phyloP scores from a whole-genome alignment of 2,888 invertebrate genomes.

The Cacoxenus indagator region DNA sequence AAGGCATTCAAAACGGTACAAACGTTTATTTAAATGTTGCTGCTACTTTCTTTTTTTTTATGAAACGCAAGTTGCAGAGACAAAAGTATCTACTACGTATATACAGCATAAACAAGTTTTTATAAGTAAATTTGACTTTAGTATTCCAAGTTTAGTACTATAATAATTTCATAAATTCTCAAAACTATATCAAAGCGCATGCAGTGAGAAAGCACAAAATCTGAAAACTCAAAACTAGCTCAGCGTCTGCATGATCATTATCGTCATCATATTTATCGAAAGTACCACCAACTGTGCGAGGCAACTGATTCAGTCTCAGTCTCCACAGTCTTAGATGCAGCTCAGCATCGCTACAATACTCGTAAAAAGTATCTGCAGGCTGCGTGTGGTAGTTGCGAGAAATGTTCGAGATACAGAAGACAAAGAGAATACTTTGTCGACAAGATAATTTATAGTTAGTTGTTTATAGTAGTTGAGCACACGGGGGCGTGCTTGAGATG shows the following conservation, averaged over 20 bases:
- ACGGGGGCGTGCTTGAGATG: neutral
- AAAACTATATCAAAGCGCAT: neutral
- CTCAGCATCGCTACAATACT: too few relatives aligned
- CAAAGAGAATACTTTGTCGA: slow-evolving; percentile 1
- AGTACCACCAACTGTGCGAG: neutral
- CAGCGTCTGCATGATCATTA: neutral
- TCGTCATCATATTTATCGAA: neutral
- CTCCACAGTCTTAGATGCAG: neutral
- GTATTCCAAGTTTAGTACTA: neutral
- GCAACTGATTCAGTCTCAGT: neutral
- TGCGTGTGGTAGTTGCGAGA: slow-evolving; percentile 3
- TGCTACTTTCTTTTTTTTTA: neutral
- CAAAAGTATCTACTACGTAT: neutral
- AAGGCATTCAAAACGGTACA: neutral
- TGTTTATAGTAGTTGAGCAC: neutral
- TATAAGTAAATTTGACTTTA: too few relatives aligned
- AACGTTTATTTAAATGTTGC: slow-evolving; percentile 7
- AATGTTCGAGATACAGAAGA: neutral
- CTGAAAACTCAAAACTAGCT: neutral
- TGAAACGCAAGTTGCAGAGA: neutral
- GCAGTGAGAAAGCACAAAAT: neutral
- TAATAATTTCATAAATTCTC: neutral
- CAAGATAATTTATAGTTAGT: neutral
- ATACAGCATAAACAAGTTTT: neutral
- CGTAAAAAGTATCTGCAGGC: slow-evolving; percentile 1